phyloP scores from a whole-genome alignment of 2,888 invertebrate genomes.

The Plagodis dolabraria region DNA sequence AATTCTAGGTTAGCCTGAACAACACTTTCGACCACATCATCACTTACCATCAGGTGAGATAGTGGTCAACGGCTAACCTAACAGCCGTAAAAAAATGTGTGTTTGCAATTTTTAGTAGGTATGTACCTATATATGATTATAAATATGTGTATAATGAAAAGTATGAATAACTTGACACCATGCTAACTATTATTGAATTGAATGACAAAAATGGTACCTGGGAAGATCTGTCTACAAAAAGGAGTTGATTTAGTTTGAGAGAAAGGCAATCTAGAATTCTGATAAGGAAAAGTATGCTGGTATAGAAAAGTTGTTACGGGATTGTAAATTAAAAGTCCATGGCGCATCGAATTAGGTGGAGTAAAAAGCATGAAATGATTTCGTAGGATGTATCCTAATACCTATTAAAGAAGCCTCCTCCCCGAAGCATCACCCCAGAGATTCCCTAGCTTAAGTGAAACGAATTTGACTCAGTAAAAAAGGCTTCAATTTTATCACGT shows the following conservation, averaged over 20 bases:
- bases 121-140: no score
- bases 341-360: constrained; percentile 44
- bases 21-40: no score
- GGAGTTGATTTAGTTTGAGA: constrained; percentile 14
- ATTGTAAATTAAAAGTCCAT: constrained; percentile 45
- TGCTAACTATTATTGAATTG: no score
- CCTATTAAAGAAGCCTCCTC: constrained; percentile 50
- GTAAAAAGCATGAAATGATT: constrained; percentile 44
- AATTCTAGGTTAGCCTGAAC: no score
- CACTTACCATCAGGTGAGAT: no score
- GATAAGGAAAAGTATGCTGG: constrained; percentile 16
- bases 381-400: constrained; percentile 49
- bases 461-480: constrained; percentile 64
- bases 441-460: constrained; percentile 60
- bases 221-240: constrained; percentile 4
- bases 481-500: constrained; percentile 67
- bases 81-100: no score
- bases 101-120: no score
- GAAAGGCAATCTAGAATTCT: constrained; percentile 13
- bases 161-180: no score
- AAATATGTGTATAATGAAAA: no score
- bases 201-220: constrained; percentile 8
- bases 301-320: constrained; percentile 10
- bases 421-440: constrained; percentile 44
- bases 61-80: no score